Evolutionary conservation across 1,140 invertebrate species (phyloP), one percentile per base, ranked within the genome.

Genomic region (Macrotrachela quadricornifera): DNA sequence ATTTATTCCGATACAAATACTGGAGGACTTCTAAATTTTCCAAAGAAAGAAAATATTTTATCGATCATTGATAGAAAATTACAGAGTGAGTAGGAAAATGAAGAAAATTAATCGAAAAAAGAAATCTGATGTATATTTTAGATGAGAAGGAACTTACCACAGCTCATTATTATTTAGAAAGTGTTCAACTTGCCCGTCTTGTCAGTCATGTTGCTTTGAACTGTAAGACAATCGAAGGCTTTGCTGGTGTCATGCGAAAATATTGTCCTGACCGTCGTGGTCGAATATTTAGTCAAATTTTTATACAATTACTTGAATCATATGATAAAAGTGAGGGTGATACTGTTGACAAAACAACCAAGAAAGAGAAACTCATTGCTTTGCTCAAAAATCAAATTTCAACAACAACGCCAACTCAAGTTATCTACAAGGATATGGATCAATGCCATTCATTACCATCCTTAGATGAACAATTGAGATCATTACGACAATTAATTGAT

Each of bases 221-320:
- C 39, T 36, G 36, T 18, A 49, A 49, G 38, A 49, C 47, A 39
- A 15, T 49, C 1, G 47, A 49, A 39, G 47, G 47, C 39, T 49
- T 49, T 49, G 47, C n/a, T 49, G 47, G 47, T 11, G 17, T 49
- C 36, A 17, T 49, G 47, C 38, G 37, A 39, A 49, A 49, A 49
- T 49, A 49, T 49, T 49, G 47, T 49, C 47, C 47, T 17, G 39
- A 49, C 38, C 47, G 47, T 17, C 10, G 12, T 13, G 39, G 39
- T 18, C 47, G 17, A 49, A 15, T 49, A 18, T 49, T 49, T 38
- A 41, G 36, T 49, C 15, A 49, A 40, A 13, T 49, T 9, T 39
- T 49, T 12, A 49, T 39, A 49, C 38, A 49, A 1, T 49, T 49
- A 38, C 36, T 49, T 38, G 39, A 17, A 18, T 13, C 47, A 40